Evolutionary conservation across 1,140 invertebrate genomes (phyloP).

Genomic region (Drosophila tani): DNA sequence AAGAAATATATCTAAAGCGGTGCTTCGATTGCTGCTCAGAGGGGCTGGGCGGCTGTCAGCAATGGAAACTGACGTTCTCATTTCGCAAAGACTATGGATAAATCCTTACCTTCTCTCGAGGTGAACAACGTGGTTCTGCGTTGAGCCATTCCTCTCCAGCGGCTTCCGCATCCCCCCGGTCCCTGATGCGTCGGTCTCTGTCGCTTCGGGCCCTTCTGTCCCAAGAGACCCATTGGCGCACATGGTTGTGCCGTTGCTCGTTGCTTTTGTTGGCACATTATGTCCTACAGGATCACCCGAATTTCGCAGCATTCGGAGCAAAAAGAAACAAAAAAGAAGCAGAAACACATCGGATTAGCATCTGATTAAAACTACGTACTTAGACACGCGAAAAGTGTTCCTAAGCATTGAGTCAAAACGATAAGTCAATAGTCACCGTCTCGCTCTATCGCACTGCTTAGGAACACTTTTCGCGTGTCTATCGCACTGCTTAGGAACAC

Average conservation of each 20-base stretch:
- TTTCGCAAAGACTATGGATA: not conserved
- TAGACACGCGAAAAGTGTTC: no score
- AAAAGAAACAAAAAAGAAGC: slow-evolving; percentile 12
- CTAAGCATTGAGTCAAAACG: no score
- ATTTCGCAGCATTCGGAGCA: no score
- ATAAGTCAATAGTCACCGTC: no score
- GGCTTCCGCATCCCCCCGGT: slow-evolving; percentile 85
- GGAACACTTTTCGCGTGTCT: no score
- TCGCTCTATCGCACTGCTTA: no score
- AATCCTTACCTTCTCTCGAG: slow-evolving; percentile 92
- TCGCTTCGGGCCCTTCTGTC: slow-evolving; percentile 85
- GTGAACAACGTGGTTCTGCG: slow-evolving; percentile 97
- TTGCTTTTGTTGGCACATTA: slow-evolving; percentile 85
- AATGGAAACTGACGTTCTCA: slow-evolving; percentile 18
- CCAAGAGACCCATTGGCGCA: slow-evolving; percentile 84
- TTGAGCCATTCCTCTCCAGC: slow-evolving; percentile 95
- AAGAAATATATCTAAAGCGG: slow-evolving; percentile 20
- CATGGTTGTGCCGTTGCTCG: slow-evolving; percentile 83
- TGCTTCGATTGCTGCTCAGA: slow-evolving; percentile 17
- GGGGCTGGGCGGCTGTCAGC: not conserved
- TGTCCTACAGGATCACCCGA: slow-evolving; percentile 69
- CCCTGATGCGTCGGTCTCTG: slow-evolving; percentile 85
- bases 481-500: no score
- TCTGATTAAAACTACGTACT: no score
- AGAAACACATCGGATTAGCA: slow-evolving; percentile 39